Evolutionary conservation across 2,113 vertebrate species (phyloP).

Genomic region (Pongo abelii): DNA sequence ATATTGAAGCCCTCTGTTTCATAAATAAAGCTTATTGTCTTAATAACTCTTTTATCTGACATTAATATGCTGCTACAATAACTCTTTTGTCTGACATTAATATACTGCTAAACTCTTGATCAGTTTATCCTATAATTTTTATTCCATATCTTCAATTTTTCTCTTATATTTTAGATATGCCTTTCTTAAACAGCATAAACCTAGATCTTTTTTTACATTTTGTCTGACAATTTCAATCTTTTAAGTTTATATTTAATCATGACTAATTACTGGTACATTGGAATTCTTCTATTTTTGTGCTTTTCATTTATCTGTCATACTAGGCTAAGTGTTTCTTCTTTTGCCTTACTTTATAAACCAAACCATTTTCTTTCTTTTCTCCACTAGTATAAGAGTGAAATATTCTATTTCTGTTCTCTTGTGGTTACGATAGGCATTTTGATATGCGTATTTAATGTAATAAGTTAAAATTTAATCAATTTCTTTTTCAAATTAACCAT

Average conservation of each 20-base stretch:
- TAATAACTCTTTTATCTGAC: background rate
- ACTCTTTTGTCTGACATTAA: background rate
- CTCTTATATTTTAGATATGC: background rate
- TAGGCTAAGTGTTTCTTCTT: background rate
- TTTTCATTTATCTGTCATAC: background rate
- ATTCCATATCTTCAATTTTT: background rate
- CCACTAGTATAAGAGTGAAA: background rate
- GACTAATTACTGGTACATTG: background rate
- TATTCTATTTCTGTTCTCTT: background rate
- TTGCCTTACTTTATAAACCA: background rate
- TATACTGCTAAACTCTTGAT: background rate
- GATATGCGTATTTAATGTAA: background rate
- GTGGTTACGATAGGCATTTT: background rate
- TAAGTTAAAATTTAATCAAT: background rate
- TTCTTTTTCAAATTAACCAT: background rate
- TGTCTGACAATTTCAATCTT: background rate
- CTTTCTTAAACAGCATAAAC: background rate
- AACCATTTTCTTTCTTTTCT: background rate
- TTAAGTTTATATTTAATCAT: background rate
- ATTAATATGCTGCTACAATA: background rate
- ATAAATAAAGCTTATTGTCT: background rate
- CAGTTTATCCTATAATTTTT: too few relatives aligned
- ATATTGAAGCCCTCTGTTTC: background rate
- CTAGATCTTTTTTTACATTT: background rate
- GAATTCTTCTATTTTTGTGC: background rate